Evolutionary conservation across 2,113 vertebrate genomes (phyloP), one percentile per base, ranked within the genome.

Genomic region (Heterotis niloticus): DNA sequence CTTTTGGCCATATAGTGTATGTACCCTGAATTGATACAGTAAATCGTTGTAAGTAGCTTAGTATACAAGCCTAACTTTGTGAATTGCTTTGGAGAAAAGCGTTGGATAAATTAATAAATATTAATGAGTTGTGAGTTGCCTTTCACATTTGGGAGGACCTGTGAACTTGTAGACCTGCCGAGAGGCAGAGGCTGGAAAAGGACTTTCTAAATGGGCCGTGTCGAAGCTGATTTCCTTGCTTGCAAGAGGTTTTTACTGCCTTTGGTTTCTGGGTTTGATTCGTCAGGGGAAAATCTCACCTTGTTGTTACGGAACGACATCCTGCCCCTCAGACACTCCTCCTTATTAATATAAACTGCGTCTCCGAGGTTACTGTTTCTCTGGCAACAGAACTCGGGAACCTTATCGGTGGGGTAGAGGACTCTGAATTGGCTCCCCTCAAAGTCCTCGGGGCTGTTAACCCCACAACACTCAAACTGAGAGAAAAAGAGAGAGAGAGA

Each of bases 381-480:
- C 80, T 90, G 92, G 88, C 96, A 98, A 65, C 96, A 98, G 80
- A 94, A 93, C 85, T 96, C 96, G 0, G 96, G 96, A 1, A 89
- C 90, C 0, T 64, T 65, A 0, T 87, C 84, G 1, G 79, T 86
- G 1, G 81, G 82, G 59, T 88, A 86, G 64, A 93, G 84, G 14
- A 88, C 82, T 9, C 89, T 87, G 77, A 94, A 93, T 0, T 93
- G 87, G 12, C 93, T 90, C 1, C 89, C 85, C 82, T 92, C 89
- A 34, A 98, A 98, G 86, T 98, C 96, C 70, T 97, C 95, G 0
- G 95, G 94, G 11, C 95, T 94, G 0, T 92, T 95, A 57, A 98
- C 94, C 10, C 96, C 96, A 1, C 96, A 98, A 90, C 96, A 98
- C 24, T 95, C 93, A 34, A 98, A 98, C 96, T 98, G 85, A 3